phyloP scores from a whole-genome alignment of 2,113 vertebrate genomes.

The Excalfactoria chinensis region DNA sequence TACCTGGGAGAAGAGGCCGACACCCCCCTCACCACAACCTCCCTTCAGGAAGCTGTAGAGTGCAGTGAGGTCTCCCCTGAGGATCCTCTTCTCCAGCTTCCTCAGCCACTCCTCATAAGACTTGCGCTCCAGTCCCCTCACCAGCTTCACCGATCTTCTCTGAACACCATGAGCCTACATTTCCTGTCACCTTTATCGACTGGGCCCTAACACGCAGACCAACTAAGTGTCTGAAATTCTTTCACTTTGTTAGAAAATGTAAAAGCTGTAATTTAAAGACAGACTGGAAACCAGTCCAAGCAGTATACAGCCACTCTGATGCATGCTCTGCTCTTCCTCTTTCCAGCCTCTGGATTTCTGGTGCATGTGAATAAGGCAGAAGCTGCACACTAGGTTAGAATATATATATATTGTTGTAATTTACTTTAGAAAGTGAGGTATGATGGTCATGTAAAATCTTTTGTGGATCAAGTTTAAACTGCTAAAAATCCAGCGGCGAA shows the following conservation, averaged over 20 bases:
- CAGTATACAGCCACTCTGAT: accelerated
- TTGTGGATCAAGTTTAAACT: background rate
- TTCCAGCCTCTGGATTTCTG: background rate
- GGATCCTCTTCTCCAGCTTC: background rate
- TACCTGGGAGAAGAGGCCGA: background rate
- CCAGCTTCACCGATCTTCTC: no score
- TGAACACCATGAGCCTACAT: background rate
- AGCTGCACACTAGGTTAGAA: background rate
- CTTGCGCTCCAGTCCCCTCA: background rate
- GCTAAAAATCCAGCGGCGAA: slow-evolving; percentile 31
- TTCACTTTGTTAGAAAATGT: background rate
- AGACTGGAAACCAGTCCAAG: background rate
- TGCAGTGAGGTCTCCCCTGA: background rate
- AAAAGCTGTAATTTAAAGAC: background rate
- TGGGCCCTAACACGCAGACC: background rate
- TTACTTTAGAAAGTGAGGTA: background rate
- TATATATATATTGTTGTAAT: background rate
- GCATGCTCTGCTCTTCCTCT: accelerated
- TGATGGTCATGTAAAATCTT: slow-evolving; percentile 9
- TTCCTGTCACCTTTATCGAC: background rate
- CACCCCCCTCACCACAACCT: background rate
- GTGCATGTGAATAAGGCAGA: background rate
- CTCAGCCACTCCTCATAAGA: background rate
- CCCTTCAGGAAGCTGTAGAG: background rate
- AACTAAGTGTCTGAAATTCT: background rate